These are phyloP conservation scores for Hydra vulgaris DNA, from an alignment of 30 jellyfish, hydroid and myxozoan genomes.

Conservation along the genomic window DNA sequence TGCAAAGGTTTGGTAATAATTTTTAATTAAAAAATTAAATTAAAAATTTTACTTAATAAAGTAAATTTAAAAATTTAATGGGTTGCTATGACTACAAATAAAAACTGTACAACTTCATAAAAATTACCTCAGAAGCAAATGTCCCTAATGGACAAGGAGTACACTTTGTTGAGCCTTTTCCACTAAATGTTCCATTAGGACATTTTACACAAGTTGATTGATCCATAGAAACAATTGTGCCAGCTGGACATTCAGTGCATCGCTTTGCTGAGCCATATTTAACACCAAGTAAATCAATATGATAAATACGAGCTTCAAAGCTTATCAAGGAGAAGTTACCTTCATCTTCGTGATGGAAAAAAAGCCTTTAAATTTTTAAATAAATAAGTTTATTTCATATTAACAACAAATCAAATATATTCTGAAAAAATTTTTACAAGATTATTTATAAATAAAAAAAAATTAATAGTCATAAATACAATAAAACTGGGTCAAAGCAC, in stretches of 20 bases:
- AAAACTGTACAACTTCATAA: neutral
- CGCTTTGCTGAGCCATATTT: slow-evolving; percentile 38
- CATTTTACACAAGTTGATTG: slow-evolving; percentile 55
- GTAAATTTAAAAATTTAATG: too few relatives aligned
- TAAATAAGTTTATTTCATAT: neutral
- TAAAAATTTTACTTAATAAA: too few relatives aligned
- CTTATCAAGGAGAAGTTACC: slow-evolving; percentile 53
- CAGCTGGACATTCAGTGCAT: slow-evolving; percentile 58
- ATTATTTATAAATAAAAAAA: too few relatives aligned
- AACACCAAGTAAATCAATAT: slow-evolving; percentile 53
- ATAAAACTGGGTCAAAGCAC: too few relatives aligned
- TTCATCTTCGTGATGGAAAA: slow-evolving; percentile 78
- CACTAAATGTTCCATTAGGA: slow-evolving; percentile 73
- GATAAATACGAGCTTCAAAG: slow-evolving; percentile 61
- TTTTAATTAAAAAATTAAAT: too few relatives aligned
- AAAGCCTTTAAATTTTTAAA: slow-evolving; percentile 26
- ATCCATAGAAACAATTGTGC: slow-evolving; percentile 43
- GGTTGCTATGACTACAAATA: too few relatives aligned
- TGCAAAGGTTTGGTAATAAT: too few relatives aligned
- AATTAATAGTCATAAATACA: too few relatives aligned
- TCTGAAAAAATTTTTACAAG: too few relatives aligned
- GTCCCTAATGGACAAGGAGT: slow-evolving; percentile 44
- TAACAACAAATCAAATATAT: neutral
- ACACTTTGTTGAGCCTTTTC: slow-evolving; percentile 48
- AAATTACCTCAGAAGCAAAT: slow-evolving; percentile 48